These are phyloP conservation scores for Pandemis heparana DNA, from an alignment of 2,888 invertebrate genomes.

Conservation along the genomic window DNA sequence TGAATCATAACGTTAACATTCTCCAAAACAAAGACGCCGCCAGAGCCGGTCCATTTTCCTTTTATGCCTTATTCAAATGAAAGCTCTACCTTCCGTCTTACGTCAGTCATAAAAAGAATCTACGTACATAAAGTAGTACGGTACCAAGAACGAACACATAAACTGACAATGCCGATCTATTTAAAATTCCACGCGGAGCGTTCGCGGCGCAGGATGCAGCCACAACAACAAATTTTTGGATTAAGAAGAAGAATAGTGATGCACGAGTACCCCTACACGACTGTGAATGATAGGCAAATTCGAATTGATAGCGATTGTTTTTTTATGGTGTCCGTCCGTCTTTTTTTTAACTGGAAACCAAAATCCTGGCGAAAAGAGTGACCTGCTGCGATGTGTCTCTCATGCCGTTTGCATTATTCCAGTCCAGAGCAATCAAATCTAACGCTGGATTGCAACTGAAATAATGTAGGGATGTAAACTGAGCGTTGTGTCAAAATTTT, in stretches of 20 bases:
- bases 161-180: constrained; percentile 33
- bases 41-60: constrained; percentile 50
- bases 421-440: no score
- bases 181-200: constrained; percentile 36
- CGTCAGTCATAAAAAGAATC: constrained; percentile 62
- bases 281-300: background rate
- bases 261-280: background rate
- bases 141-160: constrained; percentile 33
- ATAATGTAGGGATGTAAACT: no score
- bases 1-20: constrained; percentile 44
- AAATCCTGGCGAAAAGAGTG: no score
- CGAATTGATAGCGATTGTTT: background rate
- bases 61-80: constrained; percentile 70
- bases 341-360: no score
- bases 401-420: no score
- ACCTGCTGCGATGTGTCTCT: no score
- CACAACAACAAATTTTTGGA: constrained; percentile 10
- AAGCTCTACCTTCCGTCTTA: constrained; percentile 57
- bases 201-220: constrained; percentile 12
- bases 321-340: no score
- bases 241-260: background rate
- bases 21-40: constrained; percentile 41
- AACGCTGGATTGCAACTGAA: no score
- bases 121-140: constrained; percentile 57
- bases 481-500: no score